Base-by-base conservation (phyloP, 2,888 invertebrate genomes). In the Meiosimyza platycephala region DNA sequence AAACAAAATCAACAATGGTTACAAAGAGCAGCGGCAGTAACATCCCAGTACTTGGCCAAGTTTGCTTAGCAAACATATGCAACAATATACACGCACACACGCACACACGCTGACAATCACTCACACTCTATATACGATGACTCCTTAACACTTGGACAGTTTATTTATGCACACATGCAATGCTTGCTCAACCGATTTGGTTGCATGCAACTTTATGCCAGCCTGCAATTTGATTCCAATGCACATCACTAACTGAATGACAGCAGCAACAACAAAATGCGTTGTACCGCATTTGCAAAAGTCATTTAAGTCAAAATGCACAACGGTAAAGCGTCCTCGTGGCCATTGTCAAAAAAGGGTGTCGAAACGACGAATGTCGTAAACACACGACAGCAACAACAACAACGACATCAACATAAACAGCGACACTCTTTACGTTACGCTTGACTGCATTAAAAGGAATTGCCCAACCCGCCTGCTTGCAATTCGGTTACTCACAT, bases 231-330 rank as follows among this genome's bases (percentile, higher is more conserved):
- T 40, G 40, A 9, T 6, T 40, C 40, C 40, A 40, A 40, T 40
- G 40, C 40, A 40, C 40, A 40, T 40, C 40, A 40, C 9, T 9
- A 2, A 9, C 40, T 1, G 40, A 40, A 1, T 40, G 40, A 40
- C 40, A 40, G 40, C 6, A 40, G 40, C 40, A 40, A 2, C 40
- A 40, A 28, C 40, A 40, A 40, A 40, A 40, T 40, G 40, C 40
- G 28, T 28, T 6, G 22, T 62, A 63, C 65, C 73, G 72, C 77
- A 76, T 75, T 76, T 73, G 75, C 75, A 72, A 77, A 77, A 74
- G 79, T 77, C 79, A 79, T 76, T 78, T 76, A 77, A 78, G 78
- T 79, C 79, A 79, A 78, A 40, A 78, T 76, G 74, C 76, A 79
- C 75, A 63, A 54, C 59, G 40, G 76, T 76, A 77, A 78, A 77